Percentiles rank a stretch among this genome's conserved stretches.
Conservation (phyloP, 2,113 vertebrate genomes). For the Lanius ludovicianus region DNA sequence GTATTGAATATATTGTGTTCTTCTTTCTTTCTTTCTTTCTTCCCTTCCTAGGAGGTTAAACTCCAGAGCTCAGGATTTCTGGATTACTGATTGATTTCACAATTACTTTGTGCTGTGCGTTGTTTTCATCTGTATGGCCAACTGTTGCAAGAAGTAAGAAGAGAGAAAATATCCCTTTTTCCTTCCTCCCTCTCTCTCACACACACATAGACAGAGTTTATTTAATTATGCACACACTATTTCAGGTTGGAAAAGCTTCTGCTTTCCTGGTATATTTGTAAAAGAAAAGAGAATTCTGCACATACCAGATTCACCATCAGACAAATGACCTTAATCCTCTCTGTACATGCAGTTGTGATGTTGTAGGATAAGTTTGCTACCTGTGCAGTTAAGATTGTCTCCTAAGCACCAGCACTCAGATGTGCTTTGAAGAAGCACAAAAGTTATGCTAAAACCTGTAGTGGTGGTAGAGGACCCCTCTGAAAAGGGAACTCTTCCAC, state of each 20-base stretch:
- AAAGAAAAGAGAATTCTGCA: background rate
- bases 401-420: background rate
- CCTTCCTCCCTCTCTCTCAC: background rate
- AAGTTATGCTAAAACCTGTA: background rate
- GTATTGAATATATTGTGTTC: constrained; percentile 38
- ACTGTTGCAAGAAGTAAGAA: background rate
- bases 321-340: background rate
- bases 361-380: background rate
- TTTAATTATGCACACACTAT: background rate
- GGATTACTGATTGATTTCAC: constrained; percentile 41
- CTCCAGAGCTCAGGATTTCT: background rate
- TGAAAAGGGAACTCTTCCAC: background rate
- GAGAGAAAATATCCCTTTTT: background rate
- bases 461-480: background rate
- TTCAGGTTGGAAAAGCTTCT: background rate
- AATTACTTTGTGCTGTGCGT: background rate
- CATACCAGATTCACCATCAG: background rate
- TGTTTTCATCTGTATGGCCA: background rate
- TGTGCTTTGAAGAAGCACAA: background rate
- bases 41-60: background rate
- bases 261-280: background rate
- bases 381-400: background rate
- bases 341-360: background rate
- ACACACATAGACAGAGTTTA: background rate
- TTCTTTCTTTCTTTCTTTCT: background rate